phyloP scores from a whole-genome alignment of 1,140 invertebrate species.

The Plectus sambesii region DNA sequence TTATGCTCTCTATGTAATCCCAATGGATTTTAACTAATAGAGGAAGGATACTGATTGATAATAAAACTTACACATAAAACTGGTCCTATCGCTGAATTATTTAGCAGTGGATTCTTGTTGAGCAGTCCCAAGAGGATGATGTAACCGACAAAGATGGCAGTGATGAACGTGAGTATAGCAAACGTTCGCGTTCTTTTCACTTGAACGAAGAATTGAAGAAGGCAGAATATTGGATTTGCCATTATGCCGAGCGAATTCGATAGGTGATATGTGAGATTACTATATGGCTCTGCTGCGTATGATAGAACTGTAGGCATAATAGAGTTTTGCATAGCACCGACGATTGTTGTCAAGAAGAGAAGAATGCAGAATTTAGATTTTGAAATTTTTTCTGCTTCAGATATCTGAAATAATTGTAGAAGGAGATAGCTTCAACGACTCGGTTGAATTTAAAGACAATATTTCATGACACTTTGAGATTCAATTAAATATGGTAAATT shows the following conservation, averaged over 20 bases:
- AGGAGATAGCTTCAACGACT: too few species aligned
- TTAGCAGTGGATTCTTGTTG: background rate
- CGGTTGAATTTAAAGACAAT: too few species aligned
- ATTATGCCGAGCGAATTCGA: conserved; percentile 8
- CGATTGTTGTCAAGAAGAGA: background rate
- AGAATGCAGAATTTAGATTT: too few species aligned
- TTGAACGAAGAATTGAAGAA: conserved; percentile 1
- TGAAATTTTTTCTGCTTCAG: too few species aligned
- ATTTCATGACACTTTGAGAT: too few species aligned
- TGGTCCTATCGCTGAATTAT: background rate
- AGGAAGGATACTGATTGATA: background rate
- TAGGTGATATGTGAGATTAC: conserved; percentile 7
- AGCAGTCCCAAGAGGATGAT: background rate
- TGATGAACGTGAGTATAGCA: background rate
- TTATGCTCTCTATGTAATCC: too few species aligned
- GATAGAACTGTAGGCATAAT: conserved; percentile 4
- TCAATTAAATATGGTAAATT: too few species aligned
- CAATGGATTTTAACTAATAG: too few species aligned
- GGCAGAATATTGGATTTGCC: conserved; percentile 11
- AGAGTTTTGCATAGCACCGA: conserved; percentile 4
- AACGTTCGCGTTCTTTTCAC: background rate
- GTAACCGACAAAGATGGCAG: background rate
- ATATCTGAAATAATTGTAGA: too few species aligned
- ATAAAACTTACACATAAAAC: conserved; percentile 4
- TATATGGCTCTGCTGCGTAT: background rate